Evolutionary conservation across 2,888 invertebrate genomes (phyloP).

Genomic region (Leptopilina drosophilae): DNA sequence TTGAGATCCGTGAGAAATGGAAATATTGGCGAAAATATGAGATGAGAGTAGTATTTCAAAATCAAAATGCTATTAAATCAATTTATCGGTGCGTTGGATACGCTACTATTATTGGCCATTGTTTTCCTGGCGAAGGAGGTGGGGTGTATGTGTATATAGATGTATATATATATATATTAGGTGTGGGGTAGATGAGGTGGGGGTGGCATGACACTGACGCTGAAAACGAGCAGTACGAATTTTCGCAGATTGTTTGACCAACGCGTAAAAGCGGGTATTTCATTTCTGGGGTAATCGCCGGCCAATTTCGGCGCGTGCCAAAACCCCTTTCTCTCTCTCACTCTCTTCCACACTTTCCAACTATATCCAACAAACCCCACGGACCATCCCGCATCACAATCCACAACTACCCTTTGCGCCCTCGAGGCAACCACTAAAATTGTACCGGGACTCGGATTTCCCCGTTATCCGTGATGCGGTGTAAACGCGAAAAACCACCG

Average conservation of each 20-base stretch:
- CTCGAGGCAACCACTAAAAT: conserved; percentile 20
- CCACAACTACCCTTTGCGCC: conserved; percentile 30
- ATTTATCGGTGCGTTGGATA: conserved; percentile 11
- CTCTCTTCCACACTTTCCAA: too few relatives aligned
- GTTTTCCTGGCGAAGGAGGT: neutral
- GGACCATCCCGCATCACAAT: conserved; percentile 50
- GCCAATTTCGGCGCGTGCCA: conserved; percentile 71
- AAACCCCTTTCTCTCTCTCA: conserved; percentile 47
- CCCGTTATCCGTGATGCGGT: conserved; percentile 57
- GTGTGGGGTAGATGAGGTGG: neutral
- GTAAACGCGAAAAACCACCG: conserved; percentile 66
- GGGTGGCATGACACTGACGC: conserved; percentile 19
- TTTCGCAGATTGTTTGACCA: conserved; percentile 29
- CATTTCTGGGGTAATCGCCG: conserved; percentile 64
- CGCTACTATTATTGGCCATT: conserved; percentile 24
- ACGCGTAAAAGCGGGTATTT: conserved; percentile 59
- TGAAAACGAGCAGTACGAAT: conserved; percentile 26
- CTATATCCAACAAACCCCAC: conserved; percentile 46
- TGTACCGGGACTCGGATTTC: conserved; percentile 50
- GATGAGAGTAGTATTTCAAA: conserved; percentile 7
- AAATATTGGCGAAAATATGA: neutral
- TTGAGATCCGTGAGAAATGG: neutral
- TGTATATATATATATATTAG: too few relatives aligned
- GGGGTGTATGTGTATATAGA: neutral
- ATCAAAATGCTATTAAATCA: conserved; percentile 26